A percentile compares a stretch with the other conserved stretches of the same genome.
Conservation (phyloP, 53 echinoderm and acorn worm genomes). For the Astropecten irregularis region DNA sequence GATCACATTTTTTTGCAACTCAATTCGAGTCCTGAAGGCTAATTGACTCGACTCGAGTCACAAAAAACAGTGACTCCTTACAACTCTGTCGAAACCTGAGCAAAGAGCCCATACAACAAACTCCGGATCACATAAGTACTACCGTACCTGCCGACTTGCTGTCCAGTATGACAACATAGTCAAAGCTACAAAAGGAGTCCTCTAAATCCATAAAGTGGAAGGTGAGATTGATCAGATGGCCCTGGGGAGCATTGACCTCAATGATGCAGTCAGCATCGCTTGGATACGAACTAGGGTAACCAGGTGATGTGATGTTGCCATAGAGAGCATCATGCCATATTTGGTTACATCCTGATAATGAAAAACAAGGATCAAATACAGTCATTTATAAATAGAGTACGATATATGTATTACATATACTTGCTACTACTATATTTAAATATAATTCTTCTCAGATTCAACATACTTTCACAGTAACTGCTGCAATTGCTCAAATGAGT, state of each 20-base stretch:
- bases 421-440: too few species aligned
- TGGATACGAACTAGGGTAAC: constrained; percentile 43
- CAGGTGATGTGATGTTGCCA: constrained; percentile 47
- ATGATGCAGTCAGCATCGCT: constrained; percentile 38
- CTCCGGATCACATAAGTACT: too few species aligned
- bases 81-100: too few species aligned
- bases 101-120: too few species aligned
- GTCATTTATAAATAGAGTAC: not conserved
- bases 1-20: too few species aligned
- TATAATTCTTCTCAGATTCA: not conserved
- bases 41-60: too few species aligned
- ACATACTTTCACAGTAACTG: too few species aligned
- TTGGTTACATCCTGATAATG: constrained; percentile 19
- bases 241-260: constrained; percentile 38
- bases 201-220: constrained; percentile 35
- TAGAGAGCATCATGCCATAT: constrained; percentile 23
- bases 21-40: too few species aligned
- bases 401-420: not conserved
- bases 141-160: not conserved
- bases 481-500: too few species aligned
- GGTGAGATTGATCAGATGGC: constrained; percentile 15
- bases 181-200: constrained; percentile 13
- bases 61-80: too few species aligned
- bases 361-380: not conserved
- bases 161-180: constrained; percentile 8